Conservation (phyloP, 2,113 vertebrate species). For the Nerophis lumbriciformis region DNA sequence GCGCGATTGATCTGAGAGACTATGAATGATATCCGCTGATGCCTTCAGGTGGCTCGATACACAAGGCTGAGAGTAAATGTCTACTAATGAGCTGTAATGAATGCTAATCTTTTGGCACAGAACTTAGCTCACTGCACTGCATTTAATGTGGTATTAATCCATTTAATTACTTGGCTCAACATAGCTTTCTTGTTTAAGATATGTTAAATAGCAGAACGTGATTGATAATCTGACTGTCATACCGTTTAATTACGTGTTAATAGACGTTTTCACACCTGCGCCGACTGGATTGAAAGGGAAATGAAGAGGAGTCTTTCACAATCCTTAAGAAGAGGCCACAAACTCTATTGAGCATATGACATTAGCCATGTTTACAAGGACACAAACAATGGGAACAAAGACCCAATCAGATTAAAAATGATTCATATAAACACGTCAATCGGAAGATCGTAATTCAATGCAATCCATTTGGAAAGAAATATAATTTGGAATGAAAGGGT, state of each 20-base stretch:
- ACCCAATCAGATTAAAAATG: too few relatives aligned
- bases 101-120: constrained; percentile 56
- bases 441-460: too few relatives aligned
- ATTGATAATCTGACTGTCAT: not conserved
- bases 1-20: constrained; percentile 21
- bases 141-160: constrained; percentile 46
- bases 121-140: constrained; percentile 54
- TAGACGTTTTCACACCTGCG: not conserved
- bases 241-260: not conserved
- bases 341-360: too few relatives aligned
- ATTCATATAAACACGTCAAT: too few relatives aligned
- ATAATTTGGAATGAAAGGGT: too few relatives aligned
- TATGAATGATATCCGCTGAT: constrained; percentile 5
- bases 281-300: not conserved
- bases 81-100: constrained; percentile 59
- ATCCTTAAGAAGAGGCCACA: too few relatives aligned
- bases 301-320: not conserved
- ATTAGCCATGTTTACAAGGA: too few relatives aligned
- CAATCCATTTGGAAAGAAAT: too few relatives aligned
- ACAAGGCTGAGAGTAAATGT: constrained; percentile 34
- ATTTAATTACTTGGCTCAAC: constrained; percentile 32
- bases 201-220: constrained; percentile 3
- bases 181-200: constrained; percentile 4
- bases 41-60: constrained; percentile 35
- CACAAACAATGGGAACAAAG: too few relatives aligned